Conservation (phyloP, 1,140 invertebrate species). For the Saccostrea glomerata region DNA sequence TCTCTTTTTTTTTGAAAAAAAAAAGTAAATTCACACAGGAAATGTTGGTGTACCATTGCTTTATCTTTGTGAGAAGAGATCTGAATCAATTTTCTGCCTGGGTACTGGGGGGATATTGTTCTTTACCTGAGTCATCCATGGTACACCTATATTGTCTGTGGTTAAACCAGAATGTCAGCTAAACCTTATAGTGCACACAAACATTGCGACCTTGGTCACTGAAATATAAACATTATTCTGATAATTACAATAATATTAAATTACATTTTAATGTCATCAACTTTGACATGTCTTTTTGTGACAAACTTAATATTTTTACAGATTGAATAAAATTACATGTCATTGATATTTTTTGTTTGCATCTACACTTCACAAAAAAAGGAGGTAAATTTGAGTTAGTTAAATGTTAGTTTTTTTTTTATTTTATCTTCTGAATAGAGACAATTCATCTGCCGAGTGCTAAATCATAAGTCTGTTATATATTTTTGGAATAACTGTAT, state of each 20-base stretch:
- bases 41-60: neutral
- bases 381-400: no score
- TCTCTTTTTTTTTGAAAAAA: no score
- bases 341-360: no score
- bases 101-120: neutral
- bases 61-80: neutral
- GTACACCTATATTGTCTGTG: neutral
- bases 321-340: no score
- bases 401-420: no score
- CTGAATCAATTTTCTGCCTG: neutral
- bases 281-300: no score
- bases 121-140: neutral
- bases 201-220: slow-evolving; percentile 5
- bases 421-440: neutral
- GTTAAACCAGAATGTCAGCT: neutral
- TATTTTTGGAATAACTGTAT: no score
- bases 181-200: neutral
- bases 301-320: no score
- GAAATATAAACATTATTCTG: neutral
- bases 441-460: neutral
- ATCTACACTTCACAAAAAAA: no score
- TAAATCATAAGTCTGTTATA: no score
- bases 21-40: slow-evolving; percentile 4
- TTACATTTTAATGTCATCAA: no score
- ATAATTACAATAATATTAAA: no score